A percentile compares a stretch with the other conserved stretches of the same genome.
phyloP scores from a whole-genome alignment of 2,888 invertebrate species.

The Adela reaumurella region DNA sequence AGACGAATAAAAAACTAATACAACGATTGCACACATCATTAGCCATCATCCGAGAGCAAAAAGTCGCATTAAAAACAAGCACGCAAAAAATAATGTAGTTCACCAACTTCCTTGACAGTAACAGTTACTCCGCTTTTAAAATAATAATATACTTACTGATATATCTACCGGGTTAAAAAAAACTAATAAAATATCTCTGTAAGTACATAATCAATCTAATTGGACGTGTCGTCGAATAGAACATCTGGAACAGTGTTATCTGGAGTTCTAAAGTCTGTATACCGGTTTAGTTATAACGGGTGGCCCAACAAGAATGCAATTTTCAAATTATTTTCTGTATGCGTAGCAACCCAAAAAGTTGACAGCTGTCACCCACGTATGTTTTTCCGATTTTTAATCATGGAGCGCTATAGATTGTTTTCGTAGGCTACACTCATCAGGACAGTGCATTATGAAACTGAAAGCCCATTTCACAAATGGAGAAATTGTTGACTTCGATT shows the following conservation, averaged over 20 bases:
- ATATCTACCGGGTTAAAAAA: not conserved
- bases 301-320: no score
- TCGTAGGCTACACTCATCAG: no score
- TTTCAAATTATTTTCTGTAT: no score
- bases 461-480: no score
- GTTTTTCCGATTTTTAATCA: no score
- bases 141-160: not conserved
- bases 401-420: no score
- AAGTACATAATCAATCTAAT: not conserved
- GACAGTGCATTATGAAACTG: no score
- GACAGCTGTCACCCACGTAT: no score
- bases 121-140: conserved; percentile 25
- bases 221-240: not conserved
- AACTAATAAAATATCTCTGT: not conserved
- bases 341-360: no score
- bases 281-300: no score
- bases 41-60: conserved; percentile 28
- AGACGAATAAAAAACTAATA: conserved; percentile 24
- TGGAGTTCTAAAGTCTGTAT: no score
- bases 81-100: conserved; percentile 23
- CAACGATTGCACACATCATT: conserved; percentile 33
- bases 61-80: conserved; percentile 23
- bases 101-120: conserved; percentile 27
- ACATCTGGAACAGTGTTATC: not conserved
- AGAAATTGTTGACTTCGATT: no score